Base-by-base conservation (phyloP, 1,140 invertebrate genomes). In the Dendroctonus valens region DNA sequence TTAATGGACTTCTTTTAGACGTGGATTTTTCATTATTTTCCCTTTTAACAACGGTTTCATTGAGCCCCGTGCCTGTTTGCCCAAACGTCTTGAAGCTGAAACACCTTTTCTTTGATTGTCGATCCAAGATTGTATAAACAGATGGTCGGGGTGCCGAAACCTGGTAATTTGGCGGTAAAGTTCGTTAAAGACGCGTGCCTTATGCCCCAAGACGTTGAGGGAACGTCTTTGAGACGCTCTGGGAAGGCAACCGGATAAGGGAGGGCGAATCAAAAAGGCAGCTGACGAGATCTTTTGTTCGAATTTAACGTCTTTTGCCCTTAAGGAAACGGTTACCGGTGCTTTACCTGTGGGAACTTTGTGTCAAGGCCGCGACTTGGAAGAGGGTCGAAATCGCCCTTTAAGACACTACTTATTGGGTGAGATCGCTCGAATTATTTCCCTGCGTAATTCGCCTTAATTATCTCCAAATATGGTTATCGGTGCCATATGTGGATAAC, bases 191-290 rank as follows among this genome's bases (percentile, higher is more conserved):
- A 61, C 59, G 59, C 50, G 59, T 61, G 59, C 59, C 59, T 59
- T 50, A 50, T 48, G 11, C 58, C 5, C 15, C 42, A 53, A 57
- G 54, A 42, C 50, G 50, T 39, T 55, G 26, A 12, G 26, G 41
- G 64, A 66, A 57, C 58, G 54, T n/a, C 11, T 51, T 11, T n/a
- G 41, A 55, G 53, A 55, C 53, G 53, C n/a, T 55, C n/a, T 55
- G 53, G 39, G 53, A 55, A 55, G 9, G 53, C 39, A 26, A 55
- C 6, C 50, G 50, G 50, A 55, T 40, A 55, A 50, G 67, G 69
- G 69, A 70, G 66, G 69, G 69, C 64, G 53, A 68, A 70, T 70
- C 69, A 70, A 68, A 70, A 70, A 52, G 67, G 69, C 69, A 70
- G 69, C 67, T 70, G 69, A 52, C 52, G 14, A 41, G 41, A 41